Conservation (phyloP, 1,140 invertebrate genomes). For the Drosophila mojavensis region DNA sequence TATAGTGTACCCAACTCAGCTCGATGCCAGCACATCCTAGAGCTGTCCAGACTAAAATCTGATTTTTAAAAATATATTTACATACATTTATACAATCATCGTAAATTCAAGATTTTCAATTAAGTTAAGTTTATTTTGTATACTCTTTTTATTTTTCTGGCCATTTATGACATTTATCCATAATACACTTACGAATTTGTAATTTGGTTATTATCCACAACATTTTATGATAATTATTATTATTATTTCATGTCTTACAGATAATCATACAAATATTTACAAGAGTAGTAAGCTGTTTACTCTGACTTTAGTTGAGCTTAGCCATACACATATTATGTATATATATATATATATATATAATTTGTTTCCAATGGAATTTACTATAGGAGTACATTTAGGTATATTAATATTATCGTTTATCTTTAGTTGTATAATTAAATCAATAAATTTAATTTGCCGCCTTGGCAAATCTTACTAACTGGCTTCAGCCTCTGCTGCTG, state of each 20-base stretch:
- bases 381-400: slow-evolving; percentile 56
- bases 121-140: slow-evolving; percentile 45
- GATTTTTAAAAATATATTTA: no score
- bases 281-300: slow-evolving; percentile 31
- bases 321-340: slow-evolving; percentile 23
- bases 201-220: slow-evolving; percentile 60
- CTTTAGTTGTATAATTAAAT: slow-evolving; percentile 47
- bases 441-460: slow-evolving; percentile 53
- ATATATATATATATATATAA: slow-evolving; percentile 19
- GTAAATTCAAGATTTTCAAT: not conserved
- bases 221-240: slow-evolving; percentile 37
- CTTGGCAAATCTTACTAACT: slow-evolving; percentile 44
- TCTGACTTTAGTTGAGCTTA: slow-evolving; percentile 14
- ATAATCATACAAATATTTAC: slow-evolving; percentile 75
- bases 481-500: slow-evolving; percentile 27
- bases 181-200: slow-evolving; percentile 65
- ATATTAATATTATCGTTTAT: slow-evolving; percentile 42
- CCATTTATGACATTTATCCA: slow-evolving; percentile 58
- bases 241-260: slow-evolving; percentile 45
- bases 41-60: no score
- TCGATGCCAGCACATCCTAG: no score
- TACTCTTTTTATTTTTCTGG: slow-evolving; percentile 39
- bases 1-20: no score
- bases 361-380: slow-evolving; percentile 28
- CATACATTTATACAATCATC: not conserved